phyloP scores from a whole-genome alignment of 2,113 vertebrate species.

The Crocuta crocuta region DNA sequence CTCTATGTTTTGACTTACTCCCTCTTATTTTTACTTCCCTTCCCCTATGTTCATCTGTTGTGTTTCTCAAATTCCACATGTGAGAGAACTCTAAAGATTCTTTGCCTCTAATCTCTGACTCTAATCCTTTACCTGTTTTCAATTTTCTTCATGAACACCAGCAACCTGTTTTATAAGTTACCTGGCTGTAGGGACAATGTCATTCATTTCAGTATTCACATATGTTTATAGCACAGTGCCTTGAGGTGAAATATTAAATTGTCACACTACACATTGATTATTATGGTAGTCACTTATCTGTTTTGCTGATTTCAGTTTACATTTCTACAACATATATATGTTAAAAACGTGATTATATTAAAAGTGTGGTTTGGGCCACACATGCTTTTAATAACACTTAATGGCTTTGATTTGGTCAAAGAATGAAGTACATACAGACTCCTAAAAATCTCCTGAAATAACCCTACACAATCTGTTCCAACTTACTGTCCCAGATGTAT shows the following conservation, averaged over 20 bases:
- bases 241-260: background rate
- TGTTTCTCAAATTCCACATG: no score
- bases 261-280: background rate
- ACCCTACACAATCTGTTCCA: background rate
- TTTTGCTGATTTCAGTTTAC: background rate
- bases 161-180: background rate
- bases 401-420: background rate
- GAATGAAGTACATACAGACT: background rate
- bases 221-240: background rate
- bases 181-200: background rate
- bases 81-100: background rate
- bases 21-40: no score
- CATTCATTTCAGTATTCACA: background rate
- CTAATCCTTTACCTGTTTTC: background rate
- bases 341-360: slow-evolving; percentile 26
- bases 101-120: background rate
- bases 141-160: background rate
- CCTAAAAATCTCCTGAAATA: background rate
- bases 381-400: background rate
- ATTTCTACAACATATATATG: background rate
- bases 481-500: background rate
- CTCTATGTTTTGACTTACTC: no score
- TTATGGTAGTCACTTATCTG: background rate
- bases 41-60: no score
- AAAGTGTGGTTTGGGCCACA: background rate